Evolutionary conservation across 2,888 invertebrate species (phyloP).

Genomic region (Syrphus vitripennis): DNA sequence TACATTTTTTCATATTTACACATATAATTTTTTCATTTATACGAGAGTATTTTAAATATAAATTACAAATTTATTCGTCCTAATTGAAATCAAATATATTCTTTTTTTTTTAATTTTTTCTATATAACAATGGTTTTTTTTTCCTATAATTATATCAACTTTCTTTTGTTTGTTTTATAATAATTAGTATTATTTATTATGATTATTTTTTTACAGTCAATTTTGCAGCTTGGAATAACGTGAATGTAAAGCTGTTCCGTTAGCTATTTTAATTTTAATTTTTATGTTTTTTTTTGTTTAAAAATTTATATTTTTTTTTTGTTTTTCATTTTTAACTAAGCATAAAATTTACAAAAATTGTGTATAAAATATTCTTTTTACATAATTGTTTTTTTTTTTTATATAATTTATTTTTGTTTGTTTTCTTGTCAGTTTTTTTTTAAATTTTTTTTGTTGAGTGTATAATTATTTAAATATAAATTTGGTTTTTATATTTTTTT

Average conservation of each 20-base stretch:
- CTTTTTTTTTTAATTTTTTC: not conserved
- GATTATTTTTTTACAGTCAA: constrained; percentile 63
- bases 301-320: not conserved
- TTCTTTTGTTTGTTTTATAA: not conserved
- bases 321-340: constrained; percentile 64
- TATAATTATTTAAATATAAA: constrained; percentile 52
- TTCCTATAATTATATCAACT: constrained; percentile 32
- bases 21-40: constrained; percentile 38
- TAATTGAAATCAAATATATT: constrained; percentile 61
- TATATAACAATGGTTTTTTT: constrained; percentile 32
- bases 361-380: constrained; percentile 69
- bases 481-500: constrained; percentile 6
- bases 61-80: constrained; percentile 61
- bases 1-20: constrained; percentile 54
- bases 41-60: constrained; percentile 35
- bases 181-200: constrained; percentile 14
- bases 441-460: constrained; percentile 19
- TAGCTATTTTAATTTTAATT: constrained; percentile 17
- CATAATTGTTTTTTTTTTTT: constrained; percentile 46
- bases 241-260: constrained; percentile 60
- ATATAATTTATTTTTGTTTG: not conserved
- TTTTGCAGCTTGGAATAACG: constrained; percentile 59
- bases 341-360: constrained; percentile 70
- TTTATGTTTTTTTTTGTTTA: not conserved
- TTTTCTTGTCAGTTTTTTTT: not conserved